phyloP scores from a whole-genome alignment of 2,113 vertebrate genomes.

The Burhinus bistriatus region DNA sequence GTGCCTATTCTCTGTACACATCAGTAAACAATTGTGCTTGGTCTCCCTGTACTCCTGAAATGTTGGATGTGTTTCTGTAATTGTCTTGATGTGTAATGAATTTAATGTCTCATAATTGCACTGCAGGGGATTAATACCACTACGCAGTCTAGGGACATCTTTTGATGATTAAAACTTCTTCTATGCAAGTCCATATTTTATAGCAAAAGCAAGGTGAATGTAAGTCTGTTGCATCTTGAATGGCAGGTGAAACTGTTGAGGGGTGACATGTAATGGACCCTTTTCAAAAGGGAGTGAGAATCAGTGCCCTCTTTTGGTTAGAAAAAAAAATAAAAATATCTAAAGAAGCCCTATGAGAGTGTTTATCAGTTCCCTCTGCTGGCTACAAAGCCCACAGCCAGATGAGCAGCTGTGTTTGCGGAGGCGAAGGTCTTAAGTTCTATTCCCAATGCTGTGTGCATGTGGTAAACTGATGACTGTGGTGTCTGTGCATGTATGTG shows the following conservation, averaged over 20 bases:
- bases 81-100: conserved; percentile 60
- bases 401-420: conserved; percentile 67
- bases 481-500: conserved; percentile 37
- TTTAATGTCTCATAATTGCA: conserved; percentile 46
- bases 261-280: not conserved
- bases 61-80: conserved; percentile 60
- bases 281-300: not conserved
- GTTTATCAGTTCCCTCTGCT: conserved; percentile 55
- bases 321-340: not conserved
- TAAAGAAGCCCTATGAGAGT: conserved; percentile 5
- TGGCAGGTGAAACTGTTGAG: not conserved
- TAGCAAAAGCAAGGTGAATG: not conserved
- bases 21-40: conserved; percentile 32
- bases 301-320: conserved; percentile 35
- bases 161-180: conserved; percentile 28
- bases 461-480: conserved; percentile 36
- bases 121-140: conserved; percentile 35
- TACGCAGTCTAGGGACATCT: conserved; percentile 33
- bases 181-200: not conserved
- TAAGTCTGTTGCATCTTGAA: not conserved
- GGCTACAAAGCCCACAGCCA: conserved; percentile 55
- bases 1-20: conserved; percentile 21
- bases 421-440: conserved; percentile 35
- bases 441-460: conserved; percentile 34
- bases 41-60: conserved; percentile 41